Base-by-base conservation (phyloP, 2,797 vertebrate species). In the Labroides dimidiatus region DNA sequence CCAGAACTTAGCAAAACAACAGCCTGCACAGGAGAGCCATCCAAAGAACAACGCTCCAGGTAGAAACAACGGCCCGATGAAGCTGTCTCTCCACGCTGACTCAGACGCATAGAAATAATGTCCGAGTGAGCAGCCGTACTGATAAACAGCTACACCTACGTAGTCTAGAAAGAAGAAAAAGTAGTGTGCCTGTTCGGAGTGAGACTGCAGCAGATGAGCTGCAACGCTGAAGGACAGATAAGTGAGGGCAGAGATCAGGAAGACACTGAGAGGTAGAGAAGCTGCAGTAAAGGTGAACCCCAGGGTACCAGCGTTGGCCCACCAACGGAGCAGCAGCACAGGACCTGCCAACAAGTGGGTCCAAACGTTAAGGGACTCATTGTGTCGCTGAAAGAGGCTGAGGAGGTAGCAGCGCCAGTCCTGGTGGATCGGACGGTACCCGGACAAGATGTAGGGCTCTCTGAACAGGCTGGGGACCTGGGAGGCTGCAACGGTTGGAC, bases 151-250 rank as follows among this genome's bases (percentile, higher is more conserved):
- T 36, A 98, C 96, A 0, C 97, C 97, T 0, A 97, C 94, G 0
- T 99, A 98, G 92, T 99, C 97, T 88, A 96, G 59, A 0, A 97
- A 98, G 87, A 98, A 98, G 81, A 97, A 90, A 4, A 94, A 95
- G 75, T 97, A 97, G 87, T 99, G 97, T 0, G 94, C 93, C 1
- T 93, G 87, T 86, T 97, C 95, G 0, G 96, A 97, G 69, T 93
- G 96, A 48, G 97, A 99, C 82, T 99, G 97, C 45, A 98, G 86
- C 9, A 98, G 93, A 80, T 98, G 97, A 36, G 97, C 97, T 44
- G 94, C 77, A 2, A 95, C 93, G 62, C 97, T 98, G 84, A 93
- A 95, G 7, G 68, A 92, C 69, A 98, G 90, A 76, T 97, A 97
- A 2, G 88, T 94, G 65, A 97, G 76, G 0, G 94, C 90, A 0